Percentiles rank a stretch among this genome's conserved stretches.
These are phyloP conservation scores for Ophthalmolycus amberensis DNA, from an alignment of 2,113 vertebrate genomes.

Conservation along the genomic window DNA sequence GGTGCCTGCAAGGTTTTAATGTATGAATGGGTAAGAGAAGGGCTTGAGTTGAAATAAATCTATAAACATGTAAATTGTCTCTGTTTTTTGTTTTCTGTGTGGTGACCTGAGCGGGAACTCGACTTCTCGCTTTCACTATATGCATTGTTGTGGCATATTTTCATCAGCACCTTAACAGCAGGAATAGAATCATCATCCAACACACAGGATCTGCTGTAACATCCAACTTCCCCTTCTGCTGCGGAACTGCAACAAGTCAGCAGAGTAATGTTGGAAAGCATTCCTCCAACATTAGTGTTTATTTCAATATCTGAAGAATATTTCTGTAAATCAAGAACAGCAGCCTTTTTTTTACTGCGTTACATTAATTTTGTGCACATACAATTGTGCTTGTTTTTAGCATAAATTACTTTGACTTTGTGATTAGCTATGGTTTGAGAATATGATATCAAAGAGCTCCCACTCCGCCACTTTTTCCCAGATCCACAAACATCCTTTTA, in stretches of 20 bases:
- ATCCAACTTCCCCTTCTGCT: neutral
- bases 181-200: slow-evolving; percentile 43
- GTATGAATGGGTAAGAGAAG: slow-evolving; percentile 57
- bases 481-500: neutral
- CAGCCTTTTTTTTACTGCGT: neutral
- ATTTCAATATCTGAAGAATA: neutral
- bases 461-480: neutral
- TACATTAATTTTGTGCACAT: neutral
- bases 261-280: neutral
- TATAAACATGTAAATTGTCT: slow-evolving; percentile 20
- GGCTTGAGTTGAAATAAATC: slow-evolving; percentile 69
- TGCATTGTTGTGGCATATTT: neutral
- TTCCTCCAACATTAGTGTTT: neutral
- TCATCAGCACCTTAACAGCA: neutral
- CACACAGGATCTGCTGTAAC: slow-evolving; percentile 6
- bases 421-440: neutral
- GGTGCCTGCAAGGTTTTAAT: slow-evolving; percentile 59
- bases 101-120: neutral
- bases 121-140: slow-evolving; percentile 42
- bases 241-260: neutral
- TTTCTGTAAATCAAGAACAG: neutral
- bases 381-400: neutral
- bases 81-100: slow-evolving; percentile 18
- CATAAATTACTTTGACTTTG: neutral
- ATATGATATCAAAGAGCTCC: neutral